Conservation (phyloP, 2,888 invertebrate species). For the Hofmannophila pseudospretella region DNA sequence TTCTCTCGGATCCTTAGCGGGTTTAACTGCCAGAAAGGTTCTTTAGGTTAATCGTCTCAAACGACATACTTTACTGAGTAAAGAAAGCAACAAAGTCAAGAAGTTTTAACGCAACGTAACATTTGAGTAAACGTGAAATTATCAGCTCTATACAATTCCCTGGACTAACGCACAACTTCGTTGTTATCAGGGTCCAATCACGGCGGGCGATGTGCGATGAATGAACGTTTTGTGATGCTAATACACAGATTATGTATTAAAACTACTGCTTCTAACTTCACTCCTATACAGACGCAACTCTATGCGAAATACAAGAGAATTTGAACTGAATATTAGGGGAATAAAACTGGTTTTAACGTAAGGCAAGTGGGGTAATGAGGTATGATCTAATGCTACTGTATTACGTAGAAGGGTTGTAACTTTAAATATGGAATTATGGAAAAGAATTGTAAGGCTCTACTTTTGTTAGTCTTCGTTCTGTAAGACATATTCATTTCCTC, state of each 20-base stretch:
- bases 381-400: constrained; percentile 1
- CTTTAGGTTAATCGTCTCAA: no score
- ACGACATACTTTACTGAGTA: no score
- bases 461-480: no score
- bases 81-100: no score
- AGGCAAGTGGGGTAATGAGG: neutral
- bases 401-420: constrained; percentile 2
- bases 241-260: constrained; percentile 32
- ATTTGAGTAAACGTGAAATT: no score
- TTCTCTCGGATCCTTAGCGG: no score
- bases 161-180: constrained; percentile 26
- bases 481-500: no score
- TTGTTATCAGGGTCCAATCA: constrained; percentile 54
- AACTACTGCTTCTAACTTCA: constrained; percentile 25
- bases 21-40: no score
- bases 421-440: neutral
- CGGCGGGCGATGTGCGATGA: constrained; percentile 61
- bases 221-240: constrained; percentile 72
- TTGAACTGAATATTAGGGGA: neutral
- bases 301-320: neutral
- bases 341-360: neutral
- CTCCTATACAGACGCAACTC: constrained; percentile 1
- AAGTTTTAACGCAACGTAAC: no score
- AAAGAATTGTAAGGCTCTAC: no score
- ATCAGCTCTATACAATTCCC: constrained; percentile 37